Base-by-base conservation (phyloP, 2,797 vertebrate species). In the Galaxias olidus region DNA sequence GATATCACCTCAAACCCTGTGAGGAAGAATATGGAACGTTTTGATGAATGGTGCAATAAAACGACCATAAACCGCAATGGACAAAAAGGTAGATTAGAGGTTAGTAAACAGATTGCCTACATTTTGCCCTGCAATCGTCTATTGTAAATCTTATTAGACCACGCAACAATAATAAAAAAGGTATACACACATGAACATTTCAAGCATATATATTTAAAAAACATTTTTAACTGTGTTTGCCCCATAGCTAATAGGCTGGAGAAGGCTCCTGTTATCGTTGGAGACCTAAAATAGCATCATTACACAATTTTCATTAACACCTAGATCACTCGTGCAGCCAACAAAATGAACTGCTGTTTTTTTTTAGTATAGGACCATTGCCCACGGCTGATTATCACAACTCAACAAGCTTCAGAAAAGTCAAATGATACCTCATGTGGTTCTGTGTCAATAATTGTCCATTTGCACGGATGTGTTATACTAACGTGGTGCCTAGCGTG, bases 381-480 rank as follows among this genome's bases (percentile, higher is more conserved):
- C 88, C 88, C 86, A 83, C 78, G 74, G 63, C 77, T 79, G 82
- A 88, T 88, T 83, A 85, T 87, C 77, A 80, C 77, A 86, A 84
- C 76, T 84, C 69, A 59, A 69, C 77, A 68, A 80, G 78, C 79
- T 74, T 66, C 68, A 77, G 58, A 63, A 76, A 81, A 87, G 84
- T 89, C 86, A 86, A 87, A 75, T 87, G 81, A 88, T 85, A 78
- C 71, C 78, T 87, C 86, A 84, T 88, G 87, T 88, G 85, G 70
- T 63, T 75, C 65, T 76, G 42, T 79, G 84, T 84, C 75, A 54
- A 69, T 86, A 87, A 86, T 85, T 71, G 73, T 66, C 61, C 87
- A 88, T 89, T 90, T 86, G 79, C 86, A 88, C 84, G 87, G 86
- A 75, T 88, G 74, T 87, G 86, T 85, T 87, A 84, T 81, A 89